These are phyloP conservation scores for Colletes latitarsis DNA, from an alignment of 1,140 invertebrate genomes.

Conservation along the genomic window DNA sequence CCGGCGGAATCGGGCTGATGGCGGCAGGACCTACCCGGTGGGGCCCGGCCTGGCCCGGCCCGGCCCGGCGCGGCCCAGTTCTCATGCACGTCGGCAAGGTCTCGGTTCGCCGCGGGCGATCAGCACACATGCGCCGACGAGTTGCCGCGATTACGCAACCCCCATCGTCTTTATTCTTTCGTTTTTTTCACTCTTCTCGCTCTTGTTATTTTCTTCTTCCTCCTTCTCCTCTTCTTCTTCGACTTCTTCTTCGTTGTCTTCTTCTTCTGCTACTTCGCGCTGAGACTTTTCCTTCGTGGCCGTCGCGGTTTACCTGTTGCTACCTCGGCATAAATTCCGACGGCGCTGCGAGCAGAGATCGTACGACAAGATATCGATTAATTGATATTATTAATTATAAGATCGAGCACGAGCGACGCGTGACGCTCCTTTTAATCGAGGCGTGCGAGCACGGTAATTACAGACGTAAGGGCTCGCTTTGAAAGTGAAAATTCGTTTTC, in stretches of 20 bases:
- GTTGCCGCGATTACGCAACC: slow-evolving; percentile 74
- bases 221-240: neutral
- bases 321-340: slow-evolving; percentile 21
- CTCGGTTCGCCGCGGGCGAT: slow-evolving; percentile 73
- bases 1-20: slow-evolving; percentile 18
- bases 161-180: slow-evolving; percentile 38
- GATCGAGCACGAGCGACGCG: slow-evolving; percentile 18
- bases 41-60: slow-evolving; percentile 28
- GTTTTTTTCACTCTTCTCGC: slow-evolving; percentile 34
- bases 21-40: too few species aligned
- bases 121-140: slow-evolving; percentile 69
- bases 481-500: neutral
- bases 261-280: neutral
- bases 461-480: neutral
- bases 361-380: slow-evolving; percentile 26
- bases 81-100: slow-evolving; percentile 78
- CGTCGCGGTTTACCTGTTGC: neutral
- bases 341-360: slow-evolving; percentile 10
- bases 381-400: slow-evolving; percentile 49
- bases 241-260: neutral
- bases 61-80: slow-evolving; percentile 76
- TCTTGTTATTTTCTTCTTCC: slow-evolving; percentile 9
- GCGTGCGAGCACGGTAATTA: slow-evolving; percentile 2
- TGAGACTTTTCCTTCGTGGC: neutral
- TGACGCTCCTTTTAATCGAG: slow-evolving; percentile 9